Evolutionary conservation across 2,888 invertebrate genomes (phyloP).

Genomic region (Apamea anceps): DNA sequence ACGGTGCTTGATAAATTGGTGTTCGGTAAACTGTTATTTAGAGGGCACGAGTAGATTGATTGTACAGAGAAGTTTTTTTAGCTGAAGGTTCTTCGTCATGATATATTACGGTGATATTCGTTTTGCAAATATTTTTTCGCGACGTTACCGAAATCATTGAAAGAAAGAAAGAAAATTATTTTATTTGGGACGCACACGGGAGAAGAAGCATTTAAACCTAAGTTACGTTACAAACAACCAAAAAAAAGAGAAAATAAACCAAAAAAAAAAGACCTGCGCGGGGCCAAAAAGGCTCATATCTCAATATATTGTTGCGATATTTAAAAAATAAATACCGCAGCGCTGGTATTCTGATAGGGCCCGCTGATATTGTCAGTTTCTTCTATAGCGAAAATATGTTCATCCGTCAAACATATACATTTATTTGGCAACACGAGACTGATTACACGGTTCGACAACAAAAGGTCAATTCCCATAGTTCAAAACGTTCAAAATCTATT

Average conservation of each 20-base stretch:
- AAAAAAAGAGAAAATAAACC: too few species aligned
- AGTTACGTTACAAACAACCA: neutral
- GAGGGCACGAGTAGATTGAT: slow-evolving; percentile 1
- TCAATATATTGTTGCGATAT: neutral
- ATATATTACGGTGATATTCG: neutral
- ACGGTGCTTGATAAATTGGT: slow-evolving; percentile 37
- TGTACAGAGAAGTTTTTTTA: neutral
- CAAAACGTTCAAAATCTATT: too few species aligned
- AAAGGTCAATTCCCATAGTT: too few species aligned
- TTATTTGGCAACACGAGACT: neutral
- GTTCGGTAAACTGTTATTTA: slow-evolving; percentile 25
- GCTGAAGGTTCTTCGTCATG: neutral
- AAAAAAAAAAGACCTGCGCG: neutral
- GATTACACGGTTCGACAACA: neutral
- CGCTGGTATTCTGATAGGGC: too few species aligned
- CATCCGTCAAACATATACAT: neutral
- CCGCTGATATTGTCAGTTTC: neutral
- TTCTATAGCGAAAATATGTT: neutral
- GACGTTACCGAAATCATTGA: neutral
- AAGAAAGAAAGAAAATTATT: neutral
- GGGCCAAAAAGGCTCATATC: neutral
- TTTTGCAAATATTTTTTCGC: slow-evolving; percentile 1
- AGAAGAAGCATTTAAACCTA: neutral
- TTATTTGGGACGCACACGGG: neutral
- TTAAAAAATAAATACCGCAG: too few species aligned